Percentiles rank a stretch among this genome's conserved stretches.
phyloP scores from a whole-genome alignment of 1,140 invertebrate genomes.

The Aphidius gifuensis region DNA sequence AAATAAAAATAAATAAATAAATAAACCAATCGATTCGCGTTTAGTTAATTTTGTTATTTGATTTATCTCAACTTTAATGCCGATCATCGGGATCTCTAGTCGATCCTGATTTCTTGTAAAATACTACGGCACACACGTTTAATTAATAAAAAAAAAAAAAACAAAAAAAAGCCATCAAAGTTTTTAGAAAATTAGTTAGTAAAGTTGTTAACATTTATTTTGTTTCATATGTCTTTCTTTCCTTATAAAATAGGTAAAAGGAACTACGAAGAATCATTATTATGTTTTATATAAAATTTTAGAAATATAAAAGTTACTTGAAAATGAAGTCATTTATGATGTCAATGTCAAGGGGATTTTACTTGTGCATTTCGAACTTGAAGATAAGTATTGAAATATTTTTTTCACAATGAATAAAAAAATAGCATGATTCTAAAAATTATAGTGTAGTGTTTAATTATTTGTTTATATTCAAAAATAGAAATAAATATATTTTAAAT shows the following conservation, averaged over 20 bases:
- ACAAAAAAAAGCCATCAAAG: conserved; percentile 45
- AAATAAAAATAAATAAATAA: conserved; percentile 1
- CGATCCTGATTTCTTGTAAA: conserved; percentile 50
- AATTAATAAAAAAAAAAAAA: conserved; percentile 52
- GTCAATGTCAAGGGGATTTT: too few relatives aligned
- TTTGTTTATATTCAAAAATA: too few relatives aligned
- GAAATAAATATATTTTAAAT: too few relatives aligned
- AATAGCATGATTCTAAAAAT: too few relatives aligned
- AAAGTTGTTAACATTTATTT: conserved; percentile 20
- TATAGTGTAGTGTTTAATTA: too few relatives aligned
- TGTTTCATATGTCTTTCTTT: not conserved
- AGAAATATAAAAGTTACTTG: too few relatives aligned
- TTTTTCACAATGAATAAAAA: too few relatives aligned
- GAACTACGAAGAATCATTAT: too few relatives aligned
- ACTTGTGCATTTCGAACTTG: too few relatives aligned
- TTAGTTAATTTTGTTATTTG: conserved; percentile 58
- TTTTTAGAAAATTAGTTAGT: conserved; percentile 47
- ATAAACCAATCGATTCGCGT: conserved; percentile 42
- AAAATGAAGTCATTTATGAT: too few relatives aligned
- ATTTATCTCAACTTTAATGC: conserved; percentile 51
- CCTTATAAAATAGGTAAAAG: not conserved
- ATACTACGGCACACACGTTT: conserved; percentile 53
- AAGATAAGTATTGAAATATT: too few relatives aligned
- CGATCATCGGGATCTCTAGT: conserved; percentile 35
- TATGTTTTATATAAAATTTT: too few relatives aligned